phyloP scores from a whole-genome alignment of 2,888 invertebrate species.

The Drosophila sordidula region DNA sequence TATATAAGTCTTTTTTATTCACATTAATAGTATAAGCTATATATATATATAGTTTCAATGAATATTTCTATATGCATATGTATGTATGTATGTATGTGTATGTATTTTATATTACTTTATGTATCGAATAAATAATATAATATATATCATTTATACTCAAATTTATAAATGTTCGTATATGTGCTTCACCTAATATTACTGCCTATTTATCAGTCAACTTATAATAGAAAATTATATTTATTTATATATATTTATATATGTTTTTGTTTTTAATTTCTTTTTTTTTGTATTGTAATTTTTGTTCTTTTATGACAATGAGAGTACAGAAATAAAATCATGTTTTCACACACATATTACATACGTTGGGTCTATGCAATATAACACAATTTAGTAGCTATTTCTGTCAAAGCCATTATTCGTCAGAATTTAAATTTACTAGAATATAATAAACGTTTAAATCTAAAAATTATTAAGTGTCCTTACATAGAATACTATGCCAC shows the following conservation, averaged over 20 bases:
- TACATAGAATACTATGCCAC: constrained; percentile 8
- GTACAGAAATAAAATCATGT: constrained; percentile 11
- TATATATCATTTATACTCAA: constrained; percentile 24
- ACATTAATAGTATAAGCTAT: constrained; percentile 61
- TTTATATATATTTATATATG: background rate
- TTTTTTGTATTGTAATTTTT: too few relatives aligned
- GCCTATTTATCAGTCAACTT: constrained; percentile 70
- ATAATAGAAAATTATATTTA: constrained; percentile 24
- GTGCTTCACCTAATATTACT: constrained; percentile 53
- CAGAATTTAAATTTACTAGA: constrained; percentile 9
- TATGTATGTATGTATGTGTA: constrained; percentile 22
- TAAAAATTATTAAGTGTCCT: constrained; percentile 6
- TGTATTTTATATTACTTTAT: constrained; percentile 31
- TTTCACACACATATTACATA: constrained; percentile 8
- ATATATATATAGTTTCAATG: constrained; percentile 44
- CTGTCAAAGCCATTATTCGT: constrained; percentile 5
- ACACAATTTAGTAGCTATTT: constrained; percentile 4
- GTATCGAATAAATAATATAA: constrained; percentile 50
- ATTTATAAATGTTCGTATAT: constrained; percentile 18
- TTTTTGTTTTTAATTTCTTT: background rate
- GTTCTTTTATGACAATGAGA: constrained; percentile 20
- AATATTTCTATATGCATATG: constrained; percentile 34
- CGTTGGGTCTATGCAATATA: background rate
- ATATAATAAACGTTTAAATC: constrained; percentile 7
- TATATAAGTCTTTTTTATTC: constrained; percentile 73